A percentile compares a stretch with the other conserved stretches of the same genome.
Evolutionary conservation across 2,113 vertebrate genomes (phyloP).

Genomic region (Nerophis lumbriciformis): DNA sequence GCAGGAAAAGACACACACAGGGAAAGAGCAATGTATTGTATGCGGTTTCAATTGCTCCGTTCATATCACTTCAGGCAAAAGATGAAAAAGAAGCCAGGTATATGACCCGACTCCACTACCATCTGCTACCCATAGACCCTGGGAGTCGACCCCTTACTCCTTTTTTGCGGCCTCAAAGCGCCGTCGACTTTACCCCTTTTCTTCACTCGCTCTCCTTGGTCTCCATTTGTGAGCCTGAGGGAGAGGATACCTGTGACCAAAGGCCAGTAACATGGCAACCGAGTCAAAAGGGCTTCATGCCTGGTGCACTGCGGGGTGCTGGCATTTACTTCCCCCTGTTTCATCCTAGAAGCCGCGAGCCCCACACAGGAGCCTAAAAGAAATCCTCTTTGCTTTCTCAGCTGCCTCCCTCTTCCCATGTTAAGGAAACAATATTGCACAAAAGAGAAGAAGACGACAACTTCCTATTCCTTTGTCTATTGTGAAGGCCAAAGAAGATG

Average conservation of each 20-base stretch:
- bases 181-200: conserved; percentile 19
- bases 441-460: conserved; percentile 35
- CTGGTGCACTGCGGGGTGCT: conserved; percentile 58
- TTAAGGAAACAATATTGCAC: conserved; percentile 51
- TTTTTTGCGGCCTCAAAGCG: conserved; percentile 18
- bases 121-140: conserved; percentile 29
- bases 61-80: conserved; percentile 42
- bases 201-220: conserved; percentile 18
- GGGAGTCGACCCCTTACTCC: not conserved
- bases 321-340: conserved; percentile 63
- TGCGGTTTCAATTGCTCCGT: conserved; percentile 29
- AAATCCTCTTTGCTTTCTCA: conserved; percentile 61
- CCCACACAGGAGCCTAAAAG: conserved; percentile 50
- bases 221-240: conserved; percentile 43
- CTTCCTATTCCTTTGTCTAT: conserved; percentile 57
- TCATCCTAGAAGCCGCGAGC: conserved; percentile 47
- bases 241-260: conserved; percentile 61
- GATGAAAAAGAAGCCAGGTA: conserved; percentile 39
- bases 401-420: conserved; percentile 55
- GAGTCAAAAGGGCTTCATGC: conserved; percentile 60
- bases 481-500: conserved; percentile 42
- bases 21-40: not conserved
- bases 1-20: conserved; percentile 16
- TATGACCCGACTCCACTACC: conserved; percentile 33
- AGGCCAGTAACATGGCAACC: conserved; percentile 68